Conservation (phyloP, 2,888 invertebrate genomes). For the Epinotia ramella region DNA sequence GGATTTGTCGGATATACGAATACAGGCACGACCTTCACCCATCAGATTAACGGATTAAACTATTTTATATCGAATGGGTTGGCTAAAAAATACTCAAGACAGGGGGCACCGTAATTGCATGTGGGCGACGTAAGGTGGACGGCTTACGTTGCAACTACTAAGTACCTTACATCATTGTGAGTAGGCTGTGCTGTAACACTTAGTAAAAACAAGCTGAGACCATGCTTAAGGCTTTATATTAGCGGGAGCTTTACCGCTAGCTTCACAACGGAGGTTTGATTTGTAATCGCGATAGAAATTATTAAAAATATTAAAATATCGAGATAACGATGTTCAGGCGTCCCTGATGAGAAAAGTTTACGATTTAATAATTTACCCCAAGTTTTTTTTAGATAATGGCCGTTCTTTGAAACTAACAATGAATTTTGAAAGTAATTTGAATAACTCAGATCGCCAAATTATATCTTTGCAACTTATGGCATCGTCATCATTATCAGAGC, state of each 20-base stretch:
- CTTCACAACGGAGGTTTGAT: neutral
- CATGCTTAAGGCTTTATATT: neutral
- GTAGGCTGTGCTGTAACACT: too few species aligned
- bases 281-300: conserved; percentile 45
- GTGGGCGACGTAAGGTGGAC: too few species aligned
- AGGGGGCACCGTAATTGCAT: too few species aligned
- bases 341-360: conserved; percentile 67
- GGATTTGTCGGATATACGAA: too few species aligned
- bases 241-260: neutral
- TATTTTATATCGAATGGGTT: too few species aligned
- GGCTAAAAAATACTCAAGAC: too few species aligned
- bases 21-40: too few species aligned
- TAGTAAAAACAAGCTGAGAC: too few species aligned
- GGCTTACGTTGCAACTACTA: too few species aligned
- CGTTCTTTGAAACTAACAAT: conserved; percentile 45
- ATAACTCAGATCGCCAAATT: conserved; percentile 44
- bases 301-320: conserved; percentile 54
- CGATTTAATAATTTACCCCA: conserved; percentile 62
- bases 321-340: conserved; percentile 55
- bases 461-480: conserved; percentile 44
- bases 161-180: too few species aligned
- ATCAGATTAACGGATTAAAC: too few species aligned
- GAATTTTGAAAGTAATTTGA: conserved; percentile 45
- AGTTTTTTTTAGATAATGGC: conserved; percentile 55
- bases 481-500: conserved; percentile 39